Evolutionary conservation across 2,888 invertebrate species (phyloP).

Genomic region (Tetranychus truncatus): DNA sequence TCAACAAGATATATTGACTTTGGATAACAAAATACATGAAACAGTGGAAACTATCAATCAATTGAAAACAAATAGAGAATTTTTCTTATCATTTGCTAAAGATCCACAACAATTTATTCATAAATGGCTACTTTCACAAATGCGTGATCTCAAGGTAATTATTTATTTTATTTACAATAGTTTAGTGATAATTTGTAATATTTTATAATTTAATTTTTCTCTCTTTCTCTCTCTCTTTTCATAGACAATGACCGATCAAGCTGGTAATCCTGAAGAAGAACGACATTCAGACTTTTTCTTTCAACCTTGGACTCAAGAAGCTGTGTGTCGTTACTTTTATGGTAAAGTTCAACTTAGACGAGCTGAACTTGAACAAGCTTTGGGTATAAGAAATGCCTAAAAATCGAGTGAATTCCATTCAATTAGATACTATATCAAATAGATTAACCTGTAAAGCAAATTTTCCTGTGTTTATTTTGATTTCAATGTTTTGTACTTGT

Average conservation of each 20-base stretch:
- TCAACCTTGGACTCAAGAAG: slow-evolving; percentile 88
- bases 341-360: slow-evolving; percentile 86
- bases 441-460: not conserved
- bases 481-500: not conserved
- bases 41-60: slow-evolving; percentile 97
- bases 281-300: slow-evolving; percentile 82
- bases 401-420: not conserved
- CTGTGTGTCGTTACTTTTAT: slow-evolving; percentile 86
- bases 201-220: not conserved
- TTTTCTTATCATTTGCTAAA: slow-evolving; percentile 90
- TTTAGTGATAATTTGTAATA: not conserved
- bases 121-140: slow-evolving; percentile 94
- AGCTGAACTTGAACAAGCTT: slow-evolving; percentile 55
- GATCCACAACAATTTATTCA: slow-evolving; percentile 96
- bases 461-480: not conserved
- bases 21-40: slow-evolving; percentile 92
- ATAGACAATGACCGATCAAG: slow-evolving; percentile 34
- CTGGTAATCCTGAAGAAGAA: slow-evolving; percentile 85
- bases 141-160: slow-evolving; percentile 70
- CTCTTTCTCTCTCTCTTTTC: slow-evolving; percentile 16
- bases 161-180: not conserved
- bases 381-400: slow-evolving; percentile 20
- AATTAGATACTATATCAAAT: not conserved
- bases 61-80: slow-evolving; percentile 89
- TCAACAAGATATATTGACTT: slow-evolving; percentile 73